Conservation (phyloP, 2,888 invertebrate species). For the Cremastinae sp. region DNA sequence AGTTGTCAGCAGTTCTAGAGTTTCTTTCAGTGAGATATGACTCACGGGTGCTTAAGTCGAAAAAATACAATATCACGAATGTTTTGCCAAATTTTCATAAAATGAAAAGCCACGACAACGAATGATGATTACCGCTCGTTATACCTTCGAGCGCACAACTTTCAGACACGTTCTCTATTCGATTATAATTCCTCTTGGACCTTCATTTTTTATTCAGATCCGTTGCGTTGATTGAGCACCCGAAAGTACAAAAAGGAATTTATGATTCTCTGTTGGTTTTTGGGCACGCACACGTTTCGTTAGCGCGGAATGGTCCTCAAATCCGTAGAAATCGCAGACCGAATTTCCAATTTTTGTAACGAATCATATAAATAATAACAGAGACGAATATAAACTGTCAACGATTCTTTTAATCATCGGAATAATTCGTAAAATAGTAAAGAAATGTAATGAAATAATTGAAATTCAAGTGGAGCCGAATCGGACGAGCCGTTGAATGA, state of each 20-base stretch:
- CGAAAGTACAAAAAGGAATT: slow-evolving; percentile 48
- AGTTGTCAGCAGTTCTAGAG: slow-evolving; percentile 51
- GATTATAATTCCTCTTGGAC: slow-evolving; percentile 52
- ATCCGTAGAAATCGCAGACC: slow-evolving; percentile 11
- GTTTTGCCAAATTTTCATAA: slow-evolving; percentile 44
- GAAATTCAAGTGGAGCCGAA: no score
- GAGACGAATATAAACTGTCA: no score
- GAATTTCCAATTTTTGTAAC: slow-evolving; percentile 16
- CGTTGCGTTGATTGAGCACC: slow-evolving; percentile 28
- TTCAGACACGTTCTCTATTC: slow-evolving; percentile 28
- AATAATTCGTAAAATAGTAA: slow-evolving; percentile 4
- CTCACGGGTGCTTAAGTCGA: slow-evolving; percentile 23
- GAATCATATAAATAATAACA: no score
- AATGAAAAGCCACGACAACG: slow-evolving; percentile 6
- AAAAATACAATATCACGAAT: slow-evolving; percentile 47
- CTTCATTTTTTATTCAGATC: slow-evolving; percentile 43
- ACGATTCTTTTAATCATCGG: no score
- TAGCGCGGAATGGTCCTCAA: slow-evolving; percentile 11
- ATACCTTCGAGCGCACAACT: slow-evolving; percentile 18
- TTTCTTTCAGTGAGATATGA: slow-evolving; percentile 31
- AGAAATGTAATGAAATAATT: no score
- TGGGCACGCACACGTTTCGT: slow-evolving; percentile 24
- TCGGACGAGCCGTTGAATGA: no score
- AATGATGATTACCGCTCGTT: neutral
- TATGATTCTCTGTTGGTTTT: slow-evolving; percentile 39